Base-by-base conservation (phyloP, 1,140 invertebrate species). In the Drosophila asahinai region DNA sequence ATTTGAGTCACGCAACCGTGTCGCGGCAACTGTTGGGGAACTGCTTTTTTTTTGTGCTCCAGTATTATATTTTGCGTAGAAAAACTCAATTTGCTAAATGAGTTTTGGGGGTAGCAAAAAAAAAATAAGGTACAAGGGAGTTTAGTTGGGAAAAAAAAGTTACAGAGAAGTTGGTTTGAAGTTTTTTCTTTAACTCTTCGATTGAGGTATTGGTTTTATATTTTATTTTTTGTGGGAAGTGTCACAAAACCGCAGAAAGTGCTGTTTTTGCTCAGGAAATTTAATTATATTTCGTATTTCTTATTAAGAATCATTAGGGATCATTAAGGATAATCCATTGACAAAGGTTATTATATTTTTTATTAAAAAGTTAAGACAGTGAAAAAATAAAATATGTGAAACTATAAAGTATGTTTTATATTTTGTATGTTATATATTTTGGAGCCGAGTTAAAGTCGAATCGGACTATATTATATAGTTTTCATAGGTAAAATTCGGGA, bases 71-170 rank as follows among this genome's bases (percentile, higher is more conserved):
- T 80, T 80, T 80, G 77, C 77, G 77, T 80, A 80, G 77, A 80
- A 80, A 80, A 80, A 80, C 77, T 80, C 68, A 80, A 80, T 80
- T 80, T 80, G 68, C 77, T 60, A 60, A 74, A 68, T 68, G 75
- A 77, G 63, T 43, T 55, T 22, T 19, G 27, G 45, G 9, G 33
- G 55, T 36, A 42, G 43, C 30, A 42, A 0, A 36, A 22, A 54
- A 36, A 54, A 52, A 54, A 36, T 38, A 52, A 36, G 12, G 36
- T 6, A 15, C n/a, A 15, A 2, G 19, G 27, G 27, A 30, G 27
- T 30, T 27, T 30, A 7, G 27, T 30, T 30, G 0, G 27, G 27
- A 7, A 30, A 30, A 30, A 30, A 30, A 30, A 6, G 27, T 6
- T 7, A 30, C 27, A 5, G 1, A 30, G 40, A 5, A 25, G 15